Evolutionary conservation across 2,113 vertebrate species (phyloP).

Genomic region (Dasyprocta punctata): DNA sequence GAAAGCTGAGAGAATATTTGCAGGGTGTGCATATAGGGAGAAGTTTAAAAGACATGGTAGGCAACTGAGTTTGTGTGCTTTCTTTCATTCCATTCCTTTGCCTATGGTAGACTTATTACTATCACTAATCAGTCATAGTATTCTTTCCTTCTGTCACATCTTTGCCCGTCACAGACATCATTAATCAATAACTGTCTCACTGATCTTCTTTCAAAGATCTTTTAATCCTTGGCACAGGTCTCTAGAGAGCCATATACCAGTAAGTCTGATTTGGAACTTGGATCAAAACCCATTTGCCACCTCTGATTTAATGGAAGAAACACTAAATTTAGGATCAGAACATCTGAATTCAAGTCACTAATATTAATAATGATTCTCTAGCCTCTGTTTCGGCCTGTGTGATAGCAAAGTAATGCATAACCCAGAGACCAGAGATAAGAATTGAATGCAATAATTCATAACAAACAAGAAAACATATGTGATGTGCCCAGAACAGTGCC

Average conservation of each 20-base stretch:
- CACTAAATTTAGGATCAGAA: neutral
- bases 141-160: neutral
- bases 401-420: neutral
- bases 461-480: neutral
- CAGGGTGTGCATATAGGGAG: neutral
- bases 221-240: neutral
- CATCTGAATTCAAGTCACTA: neutral
- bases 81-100: neutral
- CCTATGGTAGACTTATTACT: neutral
- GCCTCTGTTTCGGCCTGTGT: neutral
- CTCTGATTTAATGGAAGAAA: neutral
- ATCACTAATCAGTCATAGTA: conserved; percentile 29
- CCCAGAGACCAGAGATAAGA: neutral
- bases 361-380: neutral
- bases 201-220: neutral
- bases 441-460: neutral
- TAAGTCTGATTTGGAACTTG: neutral
- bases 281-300: neutral
- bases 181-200: conserved; percentile 8
- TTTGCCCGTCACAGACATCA: conserved; percentile 36
- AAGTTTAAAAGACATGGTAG: neutral
- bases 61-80: neutral
- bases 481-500: neutral
- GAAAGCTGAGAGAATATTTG: conserved; percentile 7
- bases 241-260: neutral